A percentile compares a stretch with the other conserved stretches of the same genome.
Evolutionary conservation across 2,113 vertebrate species (phyloP).

Genomic region (Geococcyx californianus): DNA sequence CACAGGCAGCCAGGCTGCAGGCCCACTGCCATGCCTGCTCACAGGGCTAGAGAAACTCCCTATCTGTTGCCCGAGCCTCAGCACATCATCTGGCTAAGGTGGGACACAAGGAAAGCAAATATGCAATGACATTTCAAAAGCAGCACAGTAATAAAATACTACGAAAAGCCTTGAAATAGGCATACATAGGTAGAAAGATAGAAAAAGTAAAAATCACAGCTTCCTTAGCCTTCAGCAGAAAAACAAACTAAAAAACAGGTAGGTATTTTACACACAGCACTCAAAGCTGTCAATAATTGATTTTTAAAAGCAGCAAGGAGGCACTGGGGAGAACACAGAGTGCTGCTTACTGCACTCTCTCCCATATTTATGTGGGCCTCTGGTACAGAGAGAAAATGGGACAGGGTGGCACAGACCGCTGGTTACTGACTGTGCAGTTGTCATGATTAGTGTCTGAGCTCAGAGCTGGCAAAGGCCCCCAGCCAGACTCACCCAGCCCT

Average conservation of each 20-base stretch:
- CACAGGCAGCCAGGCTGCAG: not conserved
- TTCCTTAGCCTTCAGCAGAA: not conserved
- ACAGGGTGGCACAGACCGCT: not conserved
- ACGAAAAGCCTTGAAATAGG: not conserved
- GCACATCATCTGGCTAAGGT: not conserved
- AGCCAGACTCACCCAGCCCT: conserved; percentile 35
- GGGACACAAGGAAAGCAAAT: not conserved
- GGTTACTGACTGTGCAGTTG: not conserved
- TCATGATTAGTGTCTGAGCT: conserved; percentile 47
- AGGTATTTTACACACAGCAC: not conserved
- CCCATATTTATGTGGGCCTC: not conserved
- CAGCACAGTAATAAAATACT: not conserved
- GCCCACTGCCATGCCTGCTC: not conserved
- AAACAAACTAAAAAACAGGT: not conserved
- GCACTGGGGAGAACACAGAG: not conserved
- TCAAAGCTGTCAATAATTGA: not conserved
- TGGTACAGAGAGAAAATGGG: not conserved
- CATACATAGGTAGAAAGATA: not conserved
- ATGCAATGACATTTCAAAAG: not conserved
- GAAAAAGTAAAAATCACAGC: not conserved
- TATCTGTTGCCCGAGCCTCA: not conserved
- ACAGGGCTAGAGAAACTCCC: not conserved
- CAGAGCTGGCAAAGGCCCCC: conserved; percentile 54
- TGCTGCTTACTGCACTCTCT: not conserved
- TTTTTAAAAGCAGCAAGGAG: not conserved